Conservation (phyloP, 2,113 vertebrate genomes). For the Buteo buteo region DNA sequence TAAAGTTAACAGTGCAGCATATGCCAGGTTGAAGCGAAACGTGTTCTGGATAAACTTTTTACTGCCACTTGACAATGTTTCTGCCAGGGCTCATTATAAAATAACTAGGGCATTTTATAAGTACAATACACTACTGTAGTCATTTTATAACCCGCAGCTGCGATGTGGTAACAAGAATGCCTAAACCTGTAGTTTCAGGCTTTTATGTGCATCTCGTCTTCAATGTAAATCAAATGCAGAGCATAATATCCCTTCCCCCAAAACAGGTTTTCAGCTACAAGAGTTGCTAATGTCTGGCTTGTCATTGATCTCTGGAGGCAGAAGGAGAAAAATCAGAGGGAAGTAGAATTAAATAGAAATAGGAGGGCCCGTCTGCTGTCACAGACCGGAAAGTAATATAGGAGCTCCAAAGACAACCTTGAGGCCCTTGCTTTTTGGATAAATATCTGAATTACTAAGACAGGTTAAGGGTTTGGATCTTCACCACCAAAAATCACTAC, state of each 20-base stretch:
- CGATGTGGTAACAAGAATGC: background rate
- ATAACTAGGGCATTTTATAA: slow-evolving; percentile 23
- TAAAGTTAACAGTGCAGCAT: background rate
- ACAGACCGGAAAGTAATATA: background rate
- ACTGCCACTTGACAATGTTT: slow-evolving; percentile 2
- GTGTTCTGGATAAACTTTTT: slow-evolving; percentile 21
- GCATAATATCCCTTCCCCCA: background rate
- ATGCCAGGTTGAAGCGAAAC: background rate
- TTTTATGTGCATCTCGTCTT: background rate
- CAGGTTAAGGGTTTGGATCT: background rate
- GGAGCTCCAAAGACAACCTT: background rate
- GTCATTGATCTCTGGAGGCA: background rate
- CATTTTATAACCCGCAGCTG: slow-evolving; percentile 48
- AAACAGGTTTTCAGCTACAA: background rate
- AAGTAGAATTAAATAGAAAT: background rate
- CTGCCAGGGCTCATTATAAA: slow-evolving; percentile 32
- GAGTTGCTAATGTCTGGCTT: background rate
- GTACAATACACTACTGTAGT: slow-evolving; percentile 12
- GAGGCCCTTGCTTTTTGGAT: background rate
- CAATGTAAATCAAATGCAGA: background rate
- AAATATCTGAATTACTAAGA: background rate
- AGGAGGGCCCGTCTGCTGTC: background rate
- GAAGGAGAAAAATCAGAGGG: background rate
- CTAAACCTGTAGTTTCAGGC: background rate
- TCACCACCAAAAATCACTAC: background rate